These are phyloP conservation scores for Cydia amplana DNA, from an alignment of 1,140 invertebrate species.

Conservation along the genomic window DNA sequence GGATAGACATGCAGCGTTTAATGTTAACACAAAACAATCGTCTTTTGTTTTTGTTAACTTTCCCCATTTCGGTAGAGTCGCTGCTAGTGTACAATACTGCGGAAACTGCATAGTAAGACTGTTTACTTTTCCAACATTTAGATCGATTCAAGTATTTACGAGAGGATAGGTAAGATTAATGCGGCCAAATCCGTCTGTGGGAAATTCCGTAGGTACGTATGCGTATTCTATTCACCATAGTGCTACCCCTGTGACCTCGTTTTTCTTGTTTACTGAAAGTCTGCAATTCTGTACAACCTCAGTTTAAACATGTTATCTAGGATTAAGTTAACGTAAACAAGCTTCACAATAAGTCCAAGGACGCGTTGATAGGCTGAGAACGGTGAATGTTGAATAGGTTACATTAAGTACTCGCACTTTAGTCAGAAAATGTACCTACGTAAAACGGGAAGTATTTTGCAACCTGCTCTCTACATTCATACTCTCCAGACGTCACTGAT, in stretches of 20 bases:
- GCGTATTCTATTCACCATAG: no score
- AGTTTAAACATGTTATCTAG: constrained; percentile 1
- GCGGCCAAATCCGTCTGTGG: no score
- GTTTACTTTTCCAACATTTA: no score
- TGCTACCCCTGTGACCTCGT: no score
- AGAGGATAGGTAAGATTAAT: no score
- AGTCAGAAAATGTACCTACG: no score
- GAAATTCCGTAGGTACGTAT: no score
- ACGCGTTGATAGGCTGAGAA: neutral
- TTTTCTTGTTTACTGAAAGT: neutral
- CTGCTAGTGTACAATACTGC: neutral
- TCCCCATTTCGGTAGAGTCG: neutral
- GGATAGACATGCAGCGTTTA: neutral
- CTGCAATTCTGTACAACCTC: constrained; percentile 1
- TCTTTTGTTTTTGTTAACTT: constrained; percentile 14
- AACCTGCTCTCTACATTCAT: no score
- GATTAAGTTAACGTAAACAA: neutral
- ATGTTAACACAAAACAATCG: neutral
- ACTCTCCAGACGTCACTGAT: no score
- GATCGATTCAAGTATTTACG: no score
- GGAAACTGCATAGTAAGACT: neutral
- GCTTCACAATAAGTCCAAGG: constrained; percentile 20
- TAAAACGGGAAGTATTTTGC: no score
- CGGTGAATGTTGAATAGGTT: constrained; percentile 12
- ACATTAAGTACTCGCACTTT: neutral